A percentile compares a stretch with the other conserved stretches of the same genome.
These are phyloP conservation scores for Pygmarrhopalites habei DNA, from an alignment of 1,140 invertebrate species.

Conservation along the genomic window DNA sequence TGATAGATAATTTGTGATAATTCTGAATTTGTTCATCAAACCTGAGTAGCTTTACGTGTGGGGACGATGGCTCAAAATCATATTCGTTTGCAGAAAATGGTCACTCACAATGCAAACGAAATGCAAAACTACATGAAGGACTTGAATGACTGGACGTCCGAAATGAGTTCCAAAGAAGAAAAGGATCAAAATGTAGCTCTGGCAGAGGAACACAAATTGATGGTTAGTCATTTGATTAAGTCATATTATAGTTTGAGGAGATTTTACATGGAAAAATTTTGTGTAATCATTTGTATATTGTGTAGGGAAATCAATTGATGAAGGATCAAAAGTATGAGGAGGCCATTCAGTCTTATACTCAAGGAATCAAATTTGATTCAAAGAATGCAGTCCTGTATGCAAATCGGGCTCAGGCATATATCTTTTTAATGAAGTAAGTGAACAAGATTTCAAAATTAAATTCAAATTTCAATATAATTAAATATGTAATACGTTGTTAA, in stretches of 20 bases:
- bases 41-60: no score
- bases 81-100: slow-evolving; percentile 57
- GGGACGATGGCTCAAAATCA: slow-evolving; percentile 44
- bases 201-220: slow-evolving; percentile 48
- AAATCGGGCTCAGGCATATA: slow-evolving; percentile 77
- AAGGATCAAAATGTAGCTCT: slow-evolving; percentile 48
- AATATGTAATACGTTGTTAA: no score
- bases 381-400: slow-evolving; percentile 74
- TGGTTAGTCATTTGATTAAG: slow-evolving; percentile 43
- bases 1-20: no score
- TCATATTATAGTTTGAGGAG: background rate
- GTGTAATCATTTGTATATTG: slow-evolving; percentile 50
- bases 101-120: slow-evolving; percentile 64
- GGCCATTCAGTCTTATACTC: slow-evolving; percentile 70
- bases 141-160: slow-evolving; percentile 70
- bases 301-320: slow-evolving; percentile 72
- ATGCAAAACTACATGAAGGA: slow-evolving; percentile 65
- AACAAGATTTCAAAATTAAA: no score
- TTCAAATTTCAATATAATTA: no score
- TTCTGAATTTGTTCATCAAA: no score
- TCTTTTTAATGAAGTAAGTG: slow-evolving; percentile 70
- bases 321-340: slow-evolving; percentile 66
- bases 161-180: slow-evolving; percentile 74
- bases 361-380: slow-evolving; percentile 66
- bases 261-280: slow-evolving; percentile 52